Conservation (phyloP, 2,888 invertebrate genomes). For the Heliconius ismenius region DNA sequence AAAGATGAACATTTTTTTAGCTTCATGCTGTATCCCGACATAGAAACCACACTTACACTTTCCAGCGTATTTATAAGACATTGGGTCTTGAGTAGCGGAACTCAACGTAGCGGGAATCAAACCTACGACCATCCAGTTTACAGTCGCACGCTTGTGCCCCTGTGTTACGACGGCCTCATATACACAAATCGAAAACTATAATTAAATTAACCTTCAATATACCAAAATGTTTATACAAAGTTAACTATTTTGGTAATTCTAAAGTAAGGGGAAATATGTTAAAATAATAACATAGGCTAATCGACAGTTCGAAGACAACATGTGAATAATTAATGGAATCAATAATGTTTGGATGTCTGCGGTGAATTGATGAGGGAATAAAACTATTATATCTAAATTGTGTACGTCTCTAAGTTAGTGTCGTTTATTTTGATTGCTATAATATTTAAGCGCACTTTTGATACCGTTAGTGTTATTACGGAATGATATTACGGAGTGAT, state of each 20-base stretch:
- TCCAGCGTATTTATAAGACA: too few species aligned
- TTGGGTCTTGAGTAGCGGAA: too few species aligned
- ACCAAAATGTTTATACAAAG: not conserved
- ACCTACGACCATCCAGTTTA: too few species aligned
- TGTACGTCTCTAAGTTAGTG: slow-evolving; percentile 10
- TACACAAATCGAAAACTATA: not conserved
- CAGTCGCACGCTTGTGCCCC: too few species aligned
- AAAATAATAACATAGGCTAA: slow-evolving; percentile 33
- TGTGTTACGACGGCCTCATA: too few species aligned
- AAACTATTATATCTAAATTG: slow-evolving; percentile 20
- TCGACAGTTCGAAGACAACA: slow-evolving; percentile 42
- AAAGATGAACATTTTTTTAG: too few species aligned
- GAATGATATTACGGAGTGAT: slow-evolving; percentile 38
- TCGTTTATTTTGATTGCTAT: slow-evolving; percentile 23
- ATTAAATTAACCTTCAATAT: not conserved
- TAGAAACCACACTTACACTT: too few species aligned
- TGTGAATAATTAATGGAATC: slow-evolving; percentile 58
- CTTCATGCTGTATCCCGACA: too few species aligned
- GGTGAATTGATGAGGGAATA: slow-evolving; percentile 19
- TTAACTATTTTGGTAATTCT: not conserved
- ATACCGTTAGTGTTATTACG: slow-evolving; percentile 24
- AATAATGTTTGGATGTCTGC: slow-evolving; percentile 47
- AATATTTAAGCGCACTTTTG: slow-evolving; percentile 11
- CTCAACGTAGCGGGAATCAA: too few species aligned
- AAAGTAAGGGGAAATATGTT: not conserved